Evolutionary conservation across 2,113 vertebrate genomes (phyloP).

Genomic region (Upupa epops): DNA sequence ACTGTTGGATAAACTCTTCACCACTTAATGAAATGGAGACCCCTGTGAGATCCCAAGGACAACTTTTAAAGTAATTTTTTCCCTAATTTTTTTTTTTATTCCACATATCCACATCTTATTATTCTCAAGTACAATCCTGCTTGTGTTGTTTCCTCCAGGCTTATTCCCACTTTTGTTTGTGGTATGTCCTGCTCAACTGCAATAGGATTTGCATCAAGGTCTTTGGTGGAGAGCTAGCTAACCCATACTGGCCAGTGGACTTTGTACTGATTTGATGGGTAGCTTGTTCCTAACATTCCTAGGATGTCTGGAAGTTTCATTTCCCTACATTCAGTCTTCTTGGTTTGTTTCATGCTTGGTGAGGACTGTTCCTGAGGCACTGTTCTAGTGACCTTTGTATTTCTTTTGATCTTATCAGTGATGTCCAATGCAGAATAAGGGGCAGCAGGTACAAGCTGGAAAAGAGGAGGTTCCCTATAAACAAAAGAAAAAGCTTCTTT

Average conservation of each 20-base stretch:
- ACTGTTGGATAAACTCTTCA: no score
- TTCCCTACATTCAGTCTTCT: neutral
- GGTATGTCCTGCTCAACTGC: neutral
- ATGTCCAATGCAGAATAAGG: no score
- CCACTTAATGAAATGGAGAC: no score
- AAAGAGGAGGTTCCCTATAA: no score
- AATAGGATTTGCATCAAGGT: neutral
- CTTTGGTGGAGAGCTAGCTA: neutral
- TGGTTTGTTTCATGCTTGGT: neutral
- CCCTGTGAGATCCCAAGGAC: no score
- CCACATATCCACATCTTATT: fast-evolving
- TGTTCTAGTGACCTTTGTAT: no score
- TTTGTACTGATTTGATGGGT: neutral
- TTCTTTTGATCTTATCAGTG: no score
- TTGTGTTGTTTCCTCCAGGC: neutral
- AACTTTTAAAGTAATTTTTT: no score
- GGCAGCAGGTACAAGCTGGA: no score
- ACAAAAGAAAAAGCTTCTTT: no score
- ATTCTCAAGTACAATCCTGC: neutral
- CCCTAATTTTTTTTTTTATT: neutral
- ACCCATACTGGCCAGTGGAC: neutral
- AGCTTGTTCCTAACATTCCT: neutral
- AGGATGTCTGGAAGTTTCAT: neutral
- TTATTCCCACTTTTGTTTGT: neutral
- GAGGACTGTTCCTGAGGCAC: neutral